Percentiles rank a stretch among this genome's conserved stretches.
phyloP scores from a whole-genome alignment of 2,888 invertebrate species.

The Alloplasta piceator region DNA sequence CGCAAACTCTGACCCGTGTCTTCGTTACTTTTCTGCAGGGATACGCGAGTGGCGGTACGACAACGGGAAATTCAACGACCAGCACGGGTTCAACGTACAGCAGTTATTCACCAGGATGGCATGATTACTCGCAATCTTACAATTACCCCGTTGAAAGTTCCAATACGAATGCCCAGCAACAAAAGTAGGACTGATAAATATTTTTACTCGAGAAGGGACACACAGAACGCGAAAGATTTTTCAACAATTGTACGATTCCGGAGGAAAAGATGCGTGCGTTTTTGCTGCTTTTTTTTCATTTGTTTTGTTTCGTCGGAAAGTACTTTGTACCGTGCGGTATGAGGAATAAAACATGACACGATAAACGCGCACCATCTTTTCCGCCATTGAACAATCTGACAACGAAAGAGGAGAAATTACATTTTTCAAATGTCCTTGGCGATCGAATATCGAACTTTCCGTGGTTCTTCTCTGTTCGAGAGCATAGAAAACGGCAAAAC shows the following conservation, averaged over 20 bases:
- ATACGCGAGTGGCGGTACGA: conserved; percentile 69
- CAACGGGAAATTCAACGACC: conserved; percentile 67
- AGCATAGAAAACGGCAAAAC: conserved; percentile 35
- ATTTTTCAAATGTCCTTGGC: conserved; percentile 53
- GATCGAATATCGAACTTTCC: conserved; percentile 38
- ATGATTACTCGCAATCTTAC: conserved; percentile 72
- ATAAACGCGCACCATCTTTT: background rate
- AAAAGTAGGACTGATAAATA: conserved; percentile 71
- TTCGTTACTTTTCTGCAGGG: conserved; percentile 67
- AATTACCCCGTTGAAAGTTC: conserved; percentile 69
- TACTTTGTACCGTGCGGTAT: background rate
- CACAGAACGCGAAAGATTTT: conserved; percentile 6
- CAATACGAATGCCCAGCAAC: conserved; percentile 70
- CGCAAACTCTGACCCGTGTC: conserved; percentile 2
- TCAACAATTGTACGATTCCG: background rate
- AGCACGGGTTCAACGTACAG: conserved; percentile 70
- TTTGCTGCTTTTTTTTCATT: too few species aligned
- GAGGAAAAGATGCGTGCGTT: background rate
- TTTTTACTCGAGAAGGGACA: conserved; percentile 61
- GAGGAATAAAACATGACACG: background rate
- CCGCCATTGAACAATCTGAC: background rate
- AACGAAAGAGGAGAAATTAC: conserved; percentile 28
- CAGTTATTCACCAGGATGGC: conserved; percentile 73
- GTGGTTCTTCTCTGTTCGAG: conserved; percentile 41
- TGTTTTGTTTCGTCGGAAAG: too few species aligned